phyloP scores from a whole-genome alignment of 2,888 invertebrate genomes.

The Torymus aiolomorphi region DNA sequence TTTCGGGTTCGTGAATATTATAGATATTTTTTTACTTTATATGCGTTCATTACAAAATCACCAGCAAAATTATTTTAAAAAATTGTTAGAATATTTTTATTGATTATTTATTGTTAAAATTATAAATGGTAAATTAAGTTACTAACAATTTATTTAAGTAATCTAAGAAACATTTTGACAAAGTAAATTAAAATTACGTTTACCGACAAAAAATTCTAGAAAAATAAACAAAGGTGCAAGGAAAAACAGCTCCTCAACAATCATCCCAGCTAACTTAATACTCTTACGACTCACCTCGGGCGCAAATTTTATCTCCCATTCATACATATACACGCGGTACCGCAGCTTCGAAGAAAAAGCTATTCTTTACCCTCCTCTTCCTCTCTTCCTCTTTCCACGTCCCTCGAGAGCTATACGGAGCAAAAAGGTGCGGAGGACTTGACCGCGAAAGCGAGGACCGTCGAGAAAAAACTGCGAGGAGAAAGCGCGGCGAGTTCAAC shows the following conservation, averaged over 20 bases:
- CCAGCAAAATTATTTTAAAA: no score
- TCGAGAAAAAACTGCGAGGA: conserved; percentile 22
- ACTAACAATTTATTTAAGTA: no score
- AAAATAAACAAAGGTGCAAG: conserved; percentile 9
- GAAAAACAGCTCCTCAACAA: conserved; percentile 15
- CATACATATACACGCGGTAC: conserved; percentile 6
- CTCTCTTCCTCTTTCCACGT: background rate
- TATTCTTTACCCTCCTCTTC: conserved; percentile 41
- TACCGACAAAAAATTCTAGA: background rate
- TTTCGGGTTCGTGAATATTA: no score
- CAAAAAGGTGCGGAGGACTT: conserved; percentile 10
- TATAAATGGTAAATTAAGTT: no score
- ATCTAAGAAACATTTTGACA: no score
- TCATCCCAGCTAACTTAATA: conserved; percentile 48
- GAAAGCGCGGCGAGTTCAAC: conserved; percentile 50
- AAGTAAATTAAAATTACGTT: conserved; percentile 22
- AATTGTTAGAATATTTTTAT: no score
- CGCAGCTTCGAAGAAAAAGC: conserved; percentile 41
- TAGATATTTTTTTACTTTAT: no score
- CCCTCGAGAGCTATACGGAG: conserved; percentile 3
- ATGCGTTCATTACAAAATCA: no score
- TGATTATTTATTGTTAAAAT: no score
- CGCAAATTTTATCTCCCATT: conserved; percentile 47
- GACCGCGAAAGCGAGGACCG: background rate
- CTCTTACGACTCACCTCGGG: conserved; percentile 15